phyloP scores from a whole-genome alignment of 2,113 vertebrate species.

The Morone chrysops region DNA sequence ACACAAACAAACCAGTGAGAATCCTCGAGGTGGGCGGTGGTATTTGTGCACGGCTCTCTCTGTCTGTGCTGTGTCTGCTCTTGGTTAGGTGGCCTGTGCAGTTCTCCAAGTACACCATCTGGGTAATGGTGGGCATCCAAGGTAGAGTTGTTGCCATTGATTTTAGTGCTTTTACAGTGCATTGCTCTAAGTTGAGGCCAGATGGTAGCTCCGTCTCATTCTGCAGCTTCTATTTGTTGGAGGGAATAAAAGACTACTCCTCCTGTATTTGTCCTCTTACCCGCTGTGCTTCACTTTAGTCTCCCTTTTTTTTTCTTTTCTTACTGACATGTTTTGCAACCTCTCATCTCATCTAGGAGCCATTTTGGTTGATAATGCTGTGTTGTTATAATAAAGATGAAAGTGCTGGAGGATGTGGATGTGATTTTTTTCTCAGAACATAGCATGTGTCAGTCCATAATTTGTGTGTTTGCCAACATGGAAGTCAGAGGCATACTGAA shows the following conservation, averaged over 20 bases:
- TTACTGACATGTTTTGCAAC: constrained; percentile 44
- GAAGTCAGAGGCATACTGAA: constrained; percentile 22
- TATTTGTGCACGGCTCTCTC: constrained; percentile 38
- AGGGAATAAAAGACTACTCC: constrained; percentile 67
- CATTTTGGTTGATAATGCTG: constrained; percentile 46
- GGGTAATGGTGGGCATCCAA: constrained; percentile 85
- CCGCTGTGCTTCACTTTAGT: constrained; percentile 53
- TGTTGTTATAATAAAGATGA: constrained; percentile 48
- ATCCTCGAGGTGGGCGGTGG: constrained; percentile 64
- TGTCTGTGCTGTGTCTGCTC: constrained; percentile 69
- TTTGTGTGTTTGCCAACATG: constrained; percentile 33
- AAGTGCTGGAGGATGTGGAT: constrained; percentile 40
- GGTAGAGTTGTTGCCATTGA: constrained; percentile 82
- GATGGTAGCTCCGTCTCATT: constrained; percentile 81
- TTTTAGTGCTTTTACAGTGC: constrained; percentile 81
- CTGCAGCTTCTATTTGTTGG: constrained; percentile 75
- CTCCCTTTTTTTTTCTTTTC: constrained; percentile 32
- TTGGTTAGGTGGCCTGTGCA: constrained; percentile 77
- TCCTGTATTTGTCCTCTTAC: constrained; percentile 64
- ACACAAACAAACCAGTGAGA: constrained; percentile 59
- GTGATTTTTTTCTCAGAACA: constrained; percentile 19
- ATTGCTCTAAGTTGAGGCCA: constrained; percentile 79
- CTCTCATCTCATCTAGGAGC: constrained; percentile 46
- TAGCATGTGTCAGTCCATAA: constrained; percentile 18
- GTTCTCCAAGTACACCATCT: constrained; percentile 80